These are phyloP conservation scores for Pangasianodon gigas DNA, from an alignment of 2,113 vertebrate genomes.

Conservation along the genomic window DNA sequence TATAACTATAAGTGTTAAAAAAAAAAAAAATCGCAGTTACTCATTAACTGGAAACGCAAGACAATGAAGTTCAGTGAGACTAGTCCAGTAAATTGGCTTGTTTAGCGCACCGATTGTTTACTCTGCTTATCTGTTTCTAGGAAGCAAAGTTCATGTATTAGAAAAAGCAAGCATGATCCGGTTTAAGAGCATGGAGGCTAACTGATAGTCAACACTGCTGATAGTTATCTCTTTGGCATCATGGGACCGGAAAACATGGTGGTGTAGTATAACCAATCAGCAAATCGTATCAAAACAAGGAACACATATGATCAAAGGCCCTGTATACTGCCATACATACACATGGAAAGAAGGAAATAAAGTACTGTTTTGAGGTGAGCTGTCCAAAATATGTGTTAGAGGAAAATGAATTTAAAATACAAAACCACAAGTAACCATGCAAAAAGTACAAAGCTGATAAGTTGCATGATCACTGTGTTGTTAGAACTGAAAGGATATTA, in stretches of 20 bases:
- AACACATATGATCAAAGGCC: neutral
- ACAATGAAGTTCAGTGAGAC: neutral
- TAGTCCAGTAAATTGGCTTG: neutral
- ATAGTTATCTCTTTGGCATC: neutral
- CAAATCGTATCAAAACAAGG: neutral
- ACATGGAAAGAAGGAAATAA: neutral
- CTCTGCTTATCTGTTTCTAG: neutral
- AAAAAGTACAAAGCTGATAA: neutral
- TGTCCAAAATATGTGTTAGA: neutral
- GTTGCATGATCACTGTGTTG: neutral
- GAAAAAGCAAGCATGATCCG: neutral
- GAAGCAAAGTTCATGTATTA: constrained; percentile 4
- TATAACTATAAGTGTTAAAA: neutral
- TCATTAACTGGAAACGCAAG: neutral
- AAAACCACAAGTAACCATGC: neutral
- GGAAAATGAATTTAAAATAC: neutral
- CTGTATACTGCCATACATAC: neutral
- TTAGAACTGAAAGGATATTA: neutral
- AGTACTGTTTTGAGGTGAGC: neutral
- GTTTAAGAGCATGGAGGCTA: neutral
- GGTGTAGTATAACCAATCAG: neutral
- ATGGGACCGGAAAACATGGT: neutral
- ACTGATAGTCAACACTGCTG: neutral
- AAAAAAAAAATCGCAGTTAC: neutral
- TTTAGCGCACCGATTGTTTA: neutral